A percentile compares a stretch with the other conserved stretches of the same genome.
These are phyloP conservation scores for Eurois occulta DNA, from an alignment of 2,888 invertebrate genomes.

Conservation along the genomic window DNA sequence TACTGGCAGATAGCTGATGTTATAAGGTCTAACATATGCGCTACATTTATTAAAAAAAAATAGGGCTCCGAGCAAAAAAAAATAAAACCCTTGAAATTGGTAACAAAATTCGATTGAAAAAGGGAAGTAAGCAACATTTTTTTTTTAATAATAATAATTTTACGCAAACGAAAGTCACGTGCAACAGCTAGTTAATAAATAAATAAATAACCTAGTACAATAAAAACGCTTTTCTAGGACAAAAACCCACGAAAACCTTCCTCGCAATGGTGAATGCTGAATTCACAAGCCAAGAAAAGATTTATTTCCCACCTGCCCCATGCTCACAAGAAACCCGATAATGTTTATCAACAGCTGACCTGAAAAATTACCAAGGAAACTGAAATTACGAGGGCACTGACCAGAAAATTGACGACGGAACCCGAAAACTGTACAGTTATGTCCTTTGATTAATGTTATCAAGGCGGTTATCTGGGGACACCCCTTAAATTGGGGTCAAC, in stretches of 20 bases:
- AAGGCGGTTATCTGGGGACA: constrained; percentile 82
- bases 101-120: too few species aligned
- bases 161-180: too few species aligned
- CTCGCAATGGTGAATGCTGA: too few species aligned
- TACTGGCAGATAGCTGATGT: too few species aligned
- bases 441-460: constrained; percentile 89
- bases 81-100: too few species aligned
- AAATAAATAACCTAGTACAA: too few species aligned
- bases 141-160: too few species aligned
- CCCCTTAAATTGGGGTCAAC: constrained; percentile 82
- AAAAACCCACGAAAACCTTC: background rate
- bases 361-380: constrained; percentile 85
- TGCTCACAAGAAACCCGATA: constrained; percentile 61
- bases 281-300: constrained; percentile 34
- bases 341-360: constrained; percentile 81
- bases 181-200: too few species aligned
- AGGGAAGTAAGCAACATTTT: too few species aligned
- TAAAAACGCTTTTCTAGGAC: background rate
- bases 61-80: too few species aligned
- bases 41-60: too few species aligned
- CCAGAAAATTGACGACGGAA: constrained; percentile 86
- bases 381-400: constrained; percentile 87
- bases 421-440: constrained; percentile 77
- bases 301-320: constrained; percentile 52
- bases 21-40: too few species aligned